phyloP scores from a whole-genome alignment of 2,888 invertebrate species.

The Odontothrips loti region DNA sequence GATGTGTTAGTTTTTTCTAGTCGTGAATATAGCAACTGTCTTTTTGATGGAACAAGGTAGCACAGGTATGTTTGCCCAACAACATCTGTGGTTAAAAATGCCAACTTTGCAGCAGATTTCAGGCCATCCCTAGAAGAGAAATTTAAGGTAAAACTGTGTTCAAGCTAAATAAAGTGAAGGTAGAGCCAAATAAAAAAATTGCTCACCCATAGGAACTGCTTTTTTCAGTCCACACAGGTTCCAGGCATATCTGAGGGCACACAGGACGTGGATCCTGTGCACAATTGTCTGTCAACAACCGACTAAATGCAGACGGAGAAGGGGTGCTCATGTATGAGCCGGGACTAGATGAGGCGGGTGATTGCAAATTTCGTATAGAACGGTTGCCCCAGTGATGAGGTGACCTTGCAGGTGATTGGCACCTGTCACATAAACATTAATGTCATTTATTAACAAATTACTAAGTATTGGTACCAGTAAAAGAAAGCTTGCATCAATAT shows the following conservation, averaged over 20 bases:
- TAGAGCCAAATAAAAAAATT: too few relatives aligned
- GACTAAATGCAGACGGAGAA: background rate
- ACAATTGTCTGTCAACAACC: background rate
- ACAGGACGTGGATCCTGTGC: conserved; percentile 59
- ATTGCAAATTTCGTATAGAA: conserved; percentile 39
- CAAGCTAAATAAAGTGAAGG: conserved; percentile 1
- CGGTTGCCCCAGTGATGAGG: conserved; percentile 43
- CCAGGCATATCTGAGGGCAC: conserved; percentile 81
- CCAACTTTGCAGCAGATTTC: conserved; percentile 61
- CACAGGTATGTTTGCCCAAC: conserved; percentile 81
- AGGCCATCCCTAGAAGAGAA: conserved; percentile 45
- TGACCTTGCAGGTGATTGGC: conserved; percentile 49
- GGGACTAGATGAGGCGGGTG: background rate
- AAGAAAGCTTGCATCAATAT: conserved; percentile 44
- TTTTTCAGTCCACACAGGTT: conserved; percentile 84
- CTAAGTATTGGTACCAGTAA: too few relatives aligned
- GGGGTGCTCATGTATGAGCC: background rate
- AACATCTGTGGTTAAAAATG: conserved; percentile 79
- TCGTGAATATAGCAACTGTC: conserved; percentile 63
- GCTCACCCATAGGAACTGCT: conserved; percentile 46
- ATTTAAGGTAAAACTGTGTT: conserved; percentile 31
- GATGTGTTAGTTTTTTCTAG: conserved; percentile 60
- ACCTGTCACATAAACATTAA: conserved; percentile 47
- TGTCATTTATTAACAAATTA: conserved; percentile 29
- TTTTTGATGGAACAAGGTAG: conserved; percentile 62